These are phyloP conservation scores for Macrobrachium rosenbergii DNA, from an alignment of 1,140 invertebrate species.

Conservation along the genomic window DNA sequence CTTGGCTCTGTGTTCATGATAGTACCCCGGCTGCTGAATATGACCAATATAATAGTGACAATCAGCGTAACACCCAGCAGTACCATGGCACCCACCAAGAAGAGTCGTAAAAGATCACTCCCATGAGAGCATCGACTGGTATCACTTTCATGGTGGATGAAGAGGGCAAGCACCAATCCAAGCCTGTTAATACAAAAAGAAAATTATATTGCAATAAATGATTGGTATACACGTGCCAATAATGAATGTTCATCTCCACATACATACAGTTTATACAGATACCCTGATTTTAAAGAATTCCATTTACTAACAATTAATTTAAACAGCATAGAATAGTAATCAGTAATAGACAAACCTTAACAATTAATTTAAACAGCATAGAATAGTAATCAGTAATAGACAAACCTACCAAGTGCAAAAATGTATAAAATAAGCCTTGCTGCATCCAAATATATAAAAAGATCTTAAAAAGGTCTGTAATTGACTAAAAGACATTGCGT, in stretches of 20 bases:
- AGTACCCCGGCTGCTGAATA: slow-evolving; percentile 70
- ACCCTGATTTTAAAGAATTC: too few species aligned
- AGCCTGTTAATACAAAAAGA: slow-evolving; percentile 13
- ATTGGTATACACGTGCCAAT: background rate
- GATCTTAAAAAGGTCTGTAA: too few species aligned
- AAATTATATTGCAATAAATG: background rate
- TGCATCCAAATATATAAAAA: too few species aligned
- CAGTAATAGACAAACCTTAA: too few species aligned
- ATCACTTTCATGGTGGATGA: slow-evolving; percentile 47
- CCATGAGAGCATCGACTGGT: slow-evolving; percentile 28
- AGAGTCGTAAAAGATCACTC: slow-evolving; percentile 43
- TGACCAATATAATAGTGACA: slow-evolving; percentile 68
- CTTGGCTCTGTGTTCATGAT: slow-evolving; percentile 70
- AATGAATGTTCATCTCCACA: background rate
- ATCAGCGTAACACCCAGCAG: slow-evolving; percentile 69
- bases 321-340: too few species aligned
- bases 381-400: too few species aligned
- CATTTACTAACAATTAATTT: too few species aligned
- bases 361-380: too few species aligned
- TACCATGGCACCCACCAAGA: slow-evolving; percentile 67
- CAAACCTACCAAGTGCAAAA: too few species aligned
- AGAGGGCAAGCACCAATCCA: slow-evolving; percentile 24
- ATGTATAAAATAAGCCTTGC: too few species aligned
- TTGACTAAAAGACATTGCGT: too few species aligned
- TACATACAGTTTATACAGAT: background rate